Evolutionary conservation across 2,797 vertebrate species (phyloP).

Genomic region (Fistularia tabacaria): DNA sequence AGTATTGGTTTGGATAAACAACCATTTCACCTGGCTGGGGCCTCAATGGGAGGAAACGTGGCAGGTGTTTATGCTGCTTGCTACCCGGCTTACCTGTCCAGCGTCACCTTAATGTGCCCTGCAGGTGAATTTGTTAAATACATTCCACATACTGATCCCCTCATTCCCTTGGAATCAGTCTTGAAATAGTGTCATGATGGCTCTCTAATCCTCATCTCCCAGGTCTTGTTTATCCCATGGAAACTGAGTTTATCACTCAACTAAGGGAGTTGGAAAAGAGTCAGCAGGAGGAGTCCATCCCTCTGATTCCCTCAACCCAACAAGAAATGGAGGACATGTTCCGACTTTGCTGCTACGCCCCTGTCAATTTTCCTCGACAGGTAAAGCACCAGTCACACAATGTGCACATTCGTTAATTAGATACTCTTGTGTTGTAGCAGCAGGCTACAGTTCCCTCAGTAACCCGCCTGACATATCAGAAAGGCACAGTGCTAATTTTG

Average conservation of each 20-base stretch:
- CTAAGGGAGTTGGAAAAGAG: conserved; percentile 50
- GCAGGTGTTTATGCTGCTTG: conserved; percentile 57
- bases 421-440: too few species aligned
- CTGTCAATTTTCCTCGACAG: conserved; percentile 37
- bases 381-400: conserved; percentile 18
- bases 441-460: too few species aligned
- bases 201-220: neutral
- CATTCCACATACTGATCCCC: neutral
- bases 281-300: conserved; percentile 20
- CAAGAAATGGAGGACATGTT: conserved; percentile 54
- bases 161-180: too few species aligned
- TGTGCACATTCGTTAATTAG: neutral
- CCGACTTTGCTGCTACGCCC: conserved; percentile 40
- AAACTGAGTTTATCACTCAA: conserved; percentile 42
- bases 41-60: conserved; percentile 63
- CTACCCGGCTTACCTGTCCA: conserved; percentile 29
- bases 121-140: conserved; percentile 43
- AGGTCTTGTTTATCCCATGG: conserved; percentile 58
- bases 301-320: conserved; percentile 50
- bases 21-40: conserved; percentile 57
- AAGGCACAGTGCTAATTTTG: too few species aligned
- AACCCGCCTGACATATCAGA: too few species aligned
- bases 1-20: conserved; percentile 51
- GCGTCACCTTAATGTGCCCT: conserved; percentile 55
- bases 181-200: neutral